These are phyloP conservation scores for Haliclona indistincta DNA, from an alignment of 37 sponge, comb jelly and placozoan species.

Conservation along the genomic window DNA sequence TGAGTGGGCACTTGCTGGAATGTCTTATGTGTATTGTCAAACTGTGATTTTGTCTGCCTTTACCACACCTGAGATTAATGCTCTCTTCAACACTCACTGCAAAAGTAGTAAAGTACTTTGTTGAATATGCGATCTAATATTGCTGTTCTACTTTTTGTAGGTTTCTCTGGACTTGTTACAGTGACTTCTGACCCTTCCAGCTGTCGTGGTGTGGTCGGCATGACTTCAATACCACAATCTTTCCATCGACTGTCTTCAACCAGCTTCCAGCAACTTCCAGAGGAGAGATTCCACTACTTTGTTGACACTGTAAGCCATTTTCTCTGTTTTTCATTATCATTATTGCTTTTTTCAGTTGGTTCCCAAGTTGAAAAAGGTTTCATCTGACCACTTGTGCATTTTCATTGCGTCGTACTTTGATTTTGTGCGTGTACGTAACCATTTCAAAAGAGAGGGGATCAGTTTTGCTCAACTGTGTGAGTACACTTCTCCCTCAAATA, in stretches of 20 bases:
- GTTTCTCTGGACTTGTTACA: too few species aligned
- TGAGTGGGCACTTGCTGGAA: constrained; percentile 81
- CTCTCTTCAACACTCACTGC: constrained; percentile 66
- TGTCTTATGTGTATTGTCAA: constrained; percentile 82
- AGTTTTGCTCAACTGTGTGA: constrained; percentile 74
- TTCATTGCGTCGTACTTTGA: constrained; percentile 94
- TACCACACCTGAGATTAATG: constrained; percentile 79
- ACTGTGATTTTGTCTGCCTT: constrained; percentile 74
- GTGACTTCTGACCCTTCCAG: too few species aligned
- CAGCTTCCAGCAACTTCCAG: constrained; percentile 52
- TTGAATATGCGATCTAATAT: too few species aligned
- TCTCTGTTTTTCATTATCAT: background rate
- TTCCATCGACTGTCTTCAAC: constrained; percentile 61
- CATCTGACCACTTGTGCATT: constrained; percentile 62
- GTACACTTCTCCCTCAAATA: constrained; percentile 71
- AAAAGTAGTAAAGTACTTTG: too few species aligned
- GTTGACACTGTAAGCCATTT: constrained; percentile 47
- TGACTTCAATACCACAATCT: constrained; percentile 61
- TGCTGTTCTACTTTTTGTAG: too few species aligned
- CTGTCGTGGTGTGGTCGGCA: too few species aligned
- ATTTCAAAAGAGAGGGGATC: constrained; percentile 78
- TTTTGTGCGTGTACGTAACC: constrained; percentile 88
- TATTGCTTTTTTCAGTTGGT: constrained; percentile 57
- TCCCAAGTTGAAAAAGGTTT: constrained; percentile 56
- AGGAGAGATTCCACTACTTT: constrained; percentile 73